Percentiles rank a stretch among this genome's conserved stretches.
Evolutionary conservation across 2,113 vertebrate species (phyloP).

Genomic region (Poicephalus gulielmi): DNA sequence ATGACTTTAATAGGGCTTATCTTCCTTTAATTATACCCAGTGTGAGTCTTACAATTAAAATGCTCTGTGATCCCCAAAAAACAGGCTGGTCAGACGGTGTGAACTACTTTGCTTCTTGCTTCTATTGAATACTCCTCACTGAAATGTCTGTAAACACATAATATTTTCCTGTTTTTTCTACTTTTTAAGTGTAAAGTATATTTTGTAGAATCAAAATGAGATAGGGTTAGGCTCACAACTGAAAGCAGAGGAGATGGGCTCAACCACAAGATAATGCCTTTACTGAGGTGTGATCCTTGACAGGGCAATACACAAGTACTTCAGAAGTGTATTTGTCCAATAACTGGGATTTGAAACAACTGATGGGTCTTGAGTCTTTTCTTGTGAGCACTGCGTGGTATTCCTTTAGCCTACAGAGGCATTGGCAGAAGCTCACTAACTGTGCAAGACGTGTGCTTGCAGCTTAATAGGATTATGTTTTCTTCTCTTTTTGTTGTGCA

Average conservation of each 20-base stretch:
- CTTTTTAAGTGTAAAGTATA: neutral
- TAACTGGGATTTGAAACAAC: neutral
- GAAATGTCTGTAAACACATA: neutral
- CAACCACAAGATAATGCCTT: neutral
- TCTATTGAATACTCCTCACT: neutral
- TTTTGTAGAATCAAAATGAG: neutral
- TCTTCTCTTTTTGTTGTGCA: neutral
- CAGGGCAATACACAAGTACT: neutral
- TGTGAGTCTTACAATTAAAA: neutral
- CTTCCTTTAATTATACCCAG: neutral
- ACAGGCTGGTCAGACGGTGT: neutral
- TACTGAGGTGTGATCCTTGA: neutral
- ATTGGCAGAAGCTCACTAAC: neutral
- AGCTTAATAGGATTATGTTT: neutral
- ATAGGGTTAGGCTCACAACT: neutral
- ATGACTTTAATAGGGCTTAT: neutral
- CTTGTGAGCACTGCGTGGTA: neutral
- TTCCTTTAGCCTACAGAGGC: neutral
- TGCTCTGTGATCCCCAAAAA: neutral
- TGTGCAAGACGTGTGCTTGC: neutral
- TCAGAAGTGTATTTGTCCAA: neutral
- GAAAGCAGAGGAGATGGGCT: neutral
- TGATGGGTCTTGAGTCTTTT: neutral
- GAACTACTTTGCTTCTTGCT: neutral
- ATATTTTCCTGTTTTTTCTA: neutral